Conservation (phyloP, 1,140 invertebrate genomes). For the Lepidurus packardi region DNA sequence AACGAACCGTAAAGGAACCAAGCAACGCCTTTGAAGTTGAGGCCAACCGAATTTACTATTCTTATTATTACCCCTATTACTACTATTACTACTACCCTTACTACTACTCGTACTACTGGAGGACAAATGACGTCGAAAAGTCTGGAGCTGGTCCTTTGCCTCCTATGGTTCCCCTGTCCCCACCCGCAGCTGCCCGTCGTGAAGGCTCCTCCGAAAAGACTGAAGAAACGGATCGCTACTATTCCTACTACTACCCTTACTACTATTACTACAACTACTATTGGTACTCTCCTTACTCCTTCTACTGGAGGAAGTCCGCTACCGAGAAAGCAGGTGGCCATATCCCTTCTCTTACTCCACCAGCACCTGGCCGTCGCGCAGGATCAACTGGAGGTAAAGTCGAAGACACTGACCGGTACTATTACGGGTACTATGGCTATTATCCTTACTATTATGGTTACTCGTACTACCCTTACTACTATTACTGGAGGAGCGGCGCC, state of each 20-base stretch:
- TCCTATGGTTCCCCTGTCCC: neutral
- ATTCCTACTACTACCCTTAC: neutral
- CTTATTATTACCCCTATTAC: neutral
- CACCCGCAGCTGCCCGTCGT: neutral
- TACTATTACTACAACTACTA: neutral
- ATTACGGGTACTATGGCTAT: neutral
- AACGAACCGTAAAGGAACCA: neutral
- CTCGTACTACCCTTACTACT: constrained; percentile 1
- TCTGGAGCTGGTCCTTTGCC: neutral
- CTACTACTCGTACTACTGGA: constrained; percentile 6
- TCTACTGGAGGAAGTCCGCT: neutral
- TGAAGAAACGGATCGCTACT: neutral
- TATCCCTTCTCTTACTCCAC: too few species aligned
- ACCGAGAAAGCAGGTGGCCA: neutral
- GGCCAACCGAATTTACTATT: neutral
- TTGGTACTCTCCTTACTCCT: neutral
- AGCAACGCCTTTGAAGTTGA: neutral
- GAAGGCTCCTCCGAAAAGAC: neutral
- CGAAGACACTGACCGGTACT: neutral
- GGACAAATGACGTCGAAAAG: neutral
- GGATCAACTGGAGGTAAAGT: neutral
- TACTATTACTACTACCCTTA: constrained; percentile 22
- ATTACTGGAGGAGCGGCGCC: neutral
- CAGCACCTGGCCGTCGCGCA: too few species aligned
- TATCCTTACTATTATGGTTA: neutral